These are phyloP conservation scores for Cylindroiulus punctatus DNA, from an alignment of 2,888 invertebrate species.

Conservation along the genomic window DNA sequence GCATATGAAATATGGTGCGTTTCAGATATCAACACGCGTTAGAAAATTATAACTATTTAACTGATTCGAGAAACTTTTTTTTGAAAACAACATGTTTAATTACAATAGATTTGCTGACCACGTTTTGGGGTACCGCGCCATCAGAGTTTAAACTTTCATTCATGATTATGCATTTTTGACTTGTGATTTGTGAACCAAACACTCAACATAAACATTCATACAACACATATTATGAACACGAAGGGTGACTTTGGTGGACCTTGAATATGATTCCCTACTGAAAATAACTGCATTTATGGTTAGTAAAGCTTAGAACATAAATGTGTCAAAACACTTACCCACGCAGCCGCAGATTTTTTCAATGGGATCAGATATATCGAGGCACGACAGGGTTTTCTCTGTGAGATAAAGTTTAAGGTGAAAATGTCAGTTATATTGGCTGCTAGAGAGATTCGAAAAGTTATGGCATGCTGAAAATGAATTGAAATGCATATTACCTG, in stretches of 20 bases:
- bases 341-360: neutral
- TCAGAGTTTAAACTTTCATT: too few species aligned
- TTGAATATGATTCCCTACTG: neutral
- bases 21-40: too few species aligned
- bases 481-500: neutral
- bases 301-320: neutral
- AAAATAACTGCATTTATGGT: neutral
- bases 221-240: neutral
- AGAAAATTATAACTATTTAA: too few species aligned
- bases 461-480: too few species aligned
- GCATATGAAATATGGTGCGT: too few species aligned
- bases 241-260: neutral
- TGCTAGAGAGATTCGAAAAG: too few species aligned
- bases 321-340: neutral
- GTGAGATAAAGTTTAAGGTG: neutral
- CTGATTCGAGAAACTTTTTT: too few species aligned
- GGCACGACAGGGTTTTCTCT: neutral
- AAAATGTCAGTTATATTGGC: neutral
- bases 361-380: neutral
- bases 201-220: neutral
- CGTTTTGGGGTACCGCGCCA: too few species aligned
- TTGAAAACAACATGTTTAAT: too few species aligned
- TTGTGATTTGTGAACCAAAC: too few species aligned
- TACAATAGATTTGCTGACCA: too few species aligned
- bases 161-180: too few species aligned